Evolutionary conservation across 2,888 invertebrate genomes (phyloP).

Genomic region (Lordiphosa fenestrarum): DNA sequence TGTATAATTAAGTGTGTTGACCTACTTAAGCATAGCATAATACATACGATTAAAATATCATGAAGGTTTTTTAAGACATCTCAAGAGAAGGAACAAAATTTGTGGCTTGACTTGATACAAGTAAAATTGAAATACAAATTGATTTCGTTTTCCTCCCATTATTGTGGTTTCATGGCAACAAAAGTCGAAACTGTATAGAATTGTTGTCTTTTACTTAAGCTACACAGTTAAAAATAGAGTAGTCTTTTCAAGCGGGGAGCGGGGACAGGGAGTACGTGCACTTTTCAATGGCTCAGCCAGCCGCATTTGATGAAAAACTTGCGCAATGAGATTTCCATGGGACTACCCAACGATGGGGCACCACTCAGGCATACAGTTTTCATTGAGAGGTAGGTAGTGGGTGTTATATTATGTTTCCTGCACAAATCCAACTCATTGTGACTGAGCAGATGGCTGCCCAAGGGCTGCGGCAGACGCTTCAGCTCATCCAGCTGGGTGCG

Average conservation of each 20-base stretch:
- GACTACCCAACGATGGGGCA: constrained; percentile 69
- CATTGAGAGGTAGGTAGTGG: constrained; percentile 93
- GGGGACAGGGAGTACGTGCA: constrained; percentile 11
- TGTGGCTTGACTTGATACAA: constrained; percentile 56
- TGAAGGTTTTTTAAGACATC: constrained; percentile 8
- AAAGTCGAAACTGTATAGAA: constrained; percentile 27
- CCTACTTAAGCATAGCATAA: constrained; percentile 36
- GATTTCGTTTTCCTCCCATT: constrained; percentile 12
- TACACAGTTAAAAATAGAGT: constrained; percentile 40
- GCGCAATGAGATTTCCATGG: constrained; percentile 80
- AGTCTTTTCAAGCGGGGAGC: constrained; percentile 50
- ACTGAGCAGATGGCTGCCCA: constrained; percentile 83
- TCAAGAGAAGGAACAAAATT: constrained; percentile 27
- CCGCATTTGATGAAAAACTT: constrained; percentile 80
- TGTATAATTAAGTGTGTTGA: constrained; percentile 26
- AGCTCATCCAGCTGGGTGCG: constrained; percentile 79
- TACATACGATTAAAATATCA: constrained; percentile 18
- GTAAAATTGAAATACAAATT: constrained; percentile 39
- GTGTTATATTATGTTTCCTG: constrained; percentile 88
- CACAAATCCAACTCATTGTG: constrained; percentile 88
- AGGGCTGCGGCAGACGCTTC: constrained; percentile 73
- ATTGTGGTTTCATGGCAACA: constrained; percentile 21
- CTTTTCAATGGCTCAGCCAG: constrained; percentile 78
- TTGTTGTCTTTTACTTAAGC: constrained; percentile 42
- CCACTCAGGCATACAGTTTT: constrained; percentile 89